A percentile compares a stretch with the other conserved stretches of the same genome.
These are phyloP conservation scores for Zosterops lateralis DNA, from an alignment of 2,113 vertebrate genomes.

Conservation along the genomic window DNA sequence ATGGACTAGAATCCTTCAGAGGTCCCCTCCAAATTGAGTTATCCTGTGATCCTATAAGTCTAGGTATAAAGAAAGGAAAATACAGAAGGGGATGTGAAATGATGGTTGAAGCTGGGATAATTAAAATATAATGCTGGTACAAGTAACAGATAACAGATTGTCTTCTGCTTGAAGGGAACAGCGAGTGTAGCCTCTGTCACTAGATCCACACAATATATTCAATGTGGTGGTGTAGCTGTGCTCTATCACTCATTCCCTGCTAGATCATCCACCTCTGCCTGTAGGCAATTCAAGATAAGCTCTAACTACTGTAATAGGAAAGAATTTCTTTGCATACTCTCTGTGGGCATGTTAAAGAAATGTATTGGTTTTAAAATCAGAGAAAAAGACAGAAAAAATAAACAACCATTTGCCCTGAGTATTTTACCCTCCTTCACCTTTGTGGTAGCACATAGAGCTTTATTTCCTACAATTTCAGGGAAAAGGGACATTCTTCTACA, in stretches of 20 bases:
- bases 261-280: not conserved
- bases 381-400: not conserved
- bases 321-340: not conserved
- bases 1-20: not conserved
- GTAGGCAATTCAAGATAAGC: not conserved
- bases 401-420: not conserved
- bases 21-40: not conserved
- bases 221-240: rapidly evolving
- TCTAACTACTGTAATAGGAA: not conserved
- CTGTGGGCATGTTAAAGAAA: not conserved
- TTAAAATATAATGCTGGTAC: not conserved
- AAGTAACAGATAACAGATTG: not conserved
- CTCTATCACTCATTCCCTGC: not conserved
- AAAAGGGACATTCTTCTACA: not conserved
- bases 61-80: not conserved
- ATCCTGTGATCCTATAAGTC: not conserved
- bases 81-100: not conserved
- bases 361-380: not conserved
- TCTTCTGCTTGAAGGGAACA: not conserved
- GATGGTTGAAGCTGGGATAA: not conserved
- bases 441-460: rapidly evolving
- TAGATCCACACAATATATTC: not conserved
- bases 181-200: not conserved
- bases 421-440: not conserved
- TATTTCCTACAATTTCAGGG: not conserved